Conservation (phyloP, 2,113 vertebrate genomes). For the Pyrgilauda ruficollis region DNA sequence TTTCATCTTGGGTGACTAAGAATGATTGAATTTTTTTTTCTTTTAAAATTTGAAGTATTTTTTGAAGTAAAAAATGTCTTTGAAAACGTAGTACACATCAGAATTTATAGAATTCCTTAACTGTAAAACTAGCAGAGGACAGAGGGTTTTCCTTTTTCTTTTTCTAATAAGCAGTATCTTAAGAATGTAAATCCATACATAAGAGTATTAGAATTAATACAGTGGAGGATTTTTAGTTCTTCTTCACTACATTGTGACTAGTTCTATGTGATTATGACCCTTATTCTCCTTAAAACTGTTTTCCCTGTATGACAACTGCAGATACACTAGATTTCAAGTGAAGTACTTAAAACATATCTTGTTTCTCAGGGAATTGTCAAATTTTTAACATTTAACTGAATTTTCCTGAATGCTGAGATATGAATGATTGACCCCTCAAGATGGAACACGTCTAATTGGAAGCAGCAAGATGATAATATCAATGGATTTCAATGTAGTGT, state of each 20-base stretch:
- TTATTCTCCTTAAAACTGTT: constrained; percentile 3
- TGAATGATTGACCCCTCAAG: constrained; percentile 28
- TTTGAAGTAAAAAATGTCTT: background rate
- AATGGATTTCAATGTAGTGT: constrained; percentile 40
- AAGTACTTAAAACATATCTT: background rate
- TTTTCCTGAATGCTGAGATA: background rate
- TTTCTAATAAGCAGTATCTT: background rate
- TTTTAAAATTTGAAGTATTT: background rate
- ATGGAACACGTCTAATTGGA: constrained; percentile 47
- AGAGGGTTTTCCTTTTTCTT: background rate
- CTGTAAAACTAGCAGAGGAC: background rate
- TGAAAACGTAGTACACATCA: background rate
- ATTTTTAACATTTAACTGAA: constrained; percentile 16
- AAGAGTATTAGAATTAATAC: background rate
- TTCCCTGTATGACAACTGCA: background rate
- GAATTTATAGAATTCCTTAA: background rate
- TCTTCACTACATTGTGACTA: background rate
- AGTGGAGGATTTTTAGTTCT: background rate
- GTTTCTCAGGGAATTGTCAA: background rate
- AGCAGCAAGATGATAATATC: constrained; percentile 54
- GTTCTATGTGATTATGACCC: background rate
- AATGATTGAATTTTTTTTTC: background rate
- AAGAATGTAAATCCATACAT: background rate
- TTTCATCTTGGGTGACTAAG: background rate
- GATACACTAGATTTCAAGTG: background rate